phyloP scores from a whole-genome alignment of 2,888 invertebrate genomes.

The Unio pictorum region DNA sequence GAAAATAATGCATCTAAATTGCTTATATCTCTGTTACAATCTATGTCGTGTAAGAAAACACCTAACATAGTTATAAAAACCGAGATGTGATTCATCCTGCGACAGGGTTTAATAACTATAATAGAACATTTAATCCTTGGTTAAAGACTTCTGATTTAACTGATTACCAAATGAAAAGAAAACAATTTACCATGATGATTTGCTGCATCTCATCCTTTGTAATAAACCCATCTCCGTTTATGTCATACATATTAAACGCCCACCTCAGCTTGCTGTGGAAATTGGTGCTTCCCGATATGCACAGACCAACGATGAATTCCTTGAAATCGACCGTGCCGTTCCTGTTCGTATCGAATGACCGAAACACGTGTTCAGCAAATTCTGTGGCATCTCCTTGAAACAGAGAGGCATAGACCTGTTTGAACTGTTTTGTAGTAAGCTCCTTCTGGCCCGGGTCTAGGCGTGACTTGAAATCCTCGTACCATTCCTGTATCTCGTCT shows the following conservation, averaged over 20 bases:
- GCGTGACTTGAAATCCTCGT: no score
- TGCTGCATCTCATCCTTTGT: constrained; percentile 39
- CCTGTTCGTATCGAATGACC: constrained; percentile 39
- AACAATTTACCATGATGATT: constrained; percentile 23
- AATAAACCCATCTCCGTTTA: constrained; percentile 42
- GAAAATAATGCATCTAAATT: no score
- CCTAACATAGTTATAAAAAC: no score
- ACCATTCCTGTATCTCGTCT: no score
- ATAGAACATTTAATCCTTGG: no score
- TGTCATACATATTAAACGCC: constrained; percentile 48
- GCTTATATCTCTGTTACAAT: no score
- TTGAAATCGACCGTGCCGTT: constrained; percentile 39
- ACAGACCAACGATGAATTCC: constrained; percentile 42
- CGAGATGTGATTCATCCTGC: no score
- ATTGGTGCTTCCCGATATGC: constrained; percentile 32
- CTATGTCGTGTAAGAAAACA: no score
- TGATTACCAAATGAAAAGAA: no score
- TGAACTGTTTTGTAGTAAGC: constrained; percentile 33
- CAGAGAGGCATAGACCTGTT: constrained; percentile 31
- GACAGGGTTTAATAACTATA: no score
- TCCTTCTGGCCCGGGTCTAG: constrained; percentile 20
- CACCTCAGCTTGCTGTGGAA: constrained; percentile 36
- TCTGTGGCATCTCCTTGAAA: constrained; percentile 35
- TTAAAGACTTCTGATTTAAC: no score
- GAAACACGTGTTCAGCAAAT: constrained; percentile 42